Conservation (phyloP, 2,113 vertebrate genomes). For the Acrocephalus kingi region DNA sequence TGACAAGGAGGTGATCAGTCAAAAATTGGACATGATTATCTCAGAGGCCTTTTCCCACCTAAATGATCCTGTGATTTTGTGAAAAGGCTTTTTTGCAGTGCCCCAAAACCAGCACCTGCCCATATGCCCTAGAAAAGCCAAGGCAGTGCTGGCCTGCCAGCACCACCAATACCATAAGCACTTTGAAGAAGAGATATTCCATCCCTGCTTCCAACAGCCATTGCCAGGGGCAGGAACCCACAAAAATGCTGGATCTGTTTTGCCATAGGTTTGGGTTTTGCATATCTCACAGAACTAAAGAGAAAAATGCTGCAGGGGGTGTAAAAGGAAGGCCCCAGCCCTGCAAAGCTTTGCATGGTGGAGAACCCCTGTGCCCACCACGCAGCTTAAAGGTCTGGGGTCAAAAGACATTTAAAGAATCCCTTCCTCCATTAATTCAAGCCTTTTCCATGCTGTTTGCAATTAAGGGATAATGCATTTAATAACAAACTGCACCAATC, state of each 20-base stretch:
- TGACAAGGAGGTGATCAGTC: not conserved
- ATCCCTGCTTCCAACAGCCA: not conserved
- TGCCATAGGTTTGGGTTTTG: not conserved
- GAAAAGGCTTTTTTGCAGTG: not conserved
- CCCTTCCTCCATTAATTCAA: not conserved
- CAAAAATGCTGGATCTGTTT: not conserved
- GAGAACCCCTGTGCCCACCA: not conserved
- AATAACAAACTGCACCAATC: not conserved
- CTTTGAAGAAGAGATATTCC: not conserved
- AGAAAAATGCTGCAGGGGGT: rapidly evolving
- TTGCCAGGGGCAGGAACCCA: not conserved
- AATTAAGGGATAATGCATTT: slow-evolving; percentile 1
- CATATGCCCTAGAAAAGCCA: not conserved
- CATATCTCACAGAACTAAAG: rapidly evolving
- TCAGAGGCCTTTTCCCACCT: not conserved
- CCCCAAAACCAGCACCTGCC: not conserved
- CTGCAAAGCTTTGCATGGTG: rapidly evolving
- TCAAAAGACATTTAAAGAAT: not conserved
- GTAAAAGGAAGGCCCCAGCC: not conserved
- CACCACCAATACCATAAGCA: rapidly evolving
- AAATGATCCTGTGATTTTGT: not conserved
- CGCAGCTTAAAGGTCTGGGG: not conserved
- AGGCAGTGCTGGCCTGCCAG: not conserved
- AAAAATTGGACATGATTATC: not conserved
- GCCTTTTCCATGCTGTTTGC: not conserved